phyloP scores from a whole-genome alignment of 2,888 invertebrate genomes.

The Dioctria linearis region DNA sequence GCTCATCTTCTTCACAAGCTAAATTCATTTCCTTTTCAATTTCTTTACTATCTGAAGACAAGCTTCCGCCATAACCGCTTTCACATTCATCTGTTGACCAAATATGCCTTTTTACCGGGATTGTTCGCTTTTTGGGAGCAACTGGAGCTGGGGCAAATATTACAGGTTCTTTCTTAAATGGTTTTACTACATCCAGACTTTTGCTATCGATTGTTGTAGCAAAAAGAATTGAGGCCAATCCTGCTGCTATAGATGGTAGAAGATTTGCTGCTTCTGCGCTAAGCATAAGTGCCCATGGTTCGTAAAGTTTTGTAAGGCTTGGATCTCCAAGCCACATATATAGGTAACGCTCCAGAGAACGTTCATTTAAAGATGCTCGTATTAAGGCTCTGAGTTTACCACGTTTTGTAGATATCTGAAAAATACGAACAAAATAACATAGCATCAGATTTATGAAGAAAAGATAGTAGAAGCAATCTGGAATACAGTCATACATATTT shows the following conservation, averaged over 20 bases:
- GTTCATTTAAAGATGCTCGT: slow-evolving; percentile 90
- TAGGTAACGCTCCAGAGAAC: slow-evolving; percentile 87
- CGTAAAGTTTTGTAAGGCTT: slow-evolving; percentile 82
- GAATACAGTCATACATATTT: neutral
- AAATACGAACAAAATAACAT: neutral
- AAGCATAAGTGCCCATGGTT: slow-evolving; percentile 87
- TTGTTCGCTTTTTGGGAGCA: slow-evolving; percentile 67
- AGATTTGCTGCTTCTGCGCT: slow-evolving; percentile 85
- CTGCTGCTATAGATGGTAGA: slow-evolving; percentile 89
- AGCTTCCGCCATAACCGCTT: neutral
- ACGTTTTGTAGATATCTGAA: slow-evolving; percentile 78
- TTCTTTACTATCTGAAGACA: neutral
- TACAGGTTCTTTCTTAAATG: slow-evolving; percentile 74
- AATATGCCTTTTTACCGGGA: slow-evolving; percentile 66
- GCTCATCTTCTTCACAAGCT: neutral
- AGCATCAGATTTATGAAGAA: neutral
- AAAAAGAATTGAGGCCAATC: slow-evolving; percentile 90
- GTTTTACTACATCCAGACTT: slow-evolving; percentile 78
- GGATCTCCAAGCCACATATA: slow-evolving; percentile 82
- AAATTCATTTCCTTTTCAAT: neutral
- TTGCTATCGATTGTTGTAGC: slow-evolving; percentile 92
- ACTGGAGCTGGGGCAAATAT: slow-evolving; percentile 80
- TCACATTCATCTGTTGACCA: slow-evolving; percentile 61
- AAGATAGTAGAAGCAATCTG: neutral
- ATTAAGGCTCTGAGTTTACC: slow-evolving; percentile 83